These are phyloP conservation scores for Neostethus bicornis DNA, from an alignment of 2,797 vertebrate genomes.

Conservation along the genomic window DNA sequence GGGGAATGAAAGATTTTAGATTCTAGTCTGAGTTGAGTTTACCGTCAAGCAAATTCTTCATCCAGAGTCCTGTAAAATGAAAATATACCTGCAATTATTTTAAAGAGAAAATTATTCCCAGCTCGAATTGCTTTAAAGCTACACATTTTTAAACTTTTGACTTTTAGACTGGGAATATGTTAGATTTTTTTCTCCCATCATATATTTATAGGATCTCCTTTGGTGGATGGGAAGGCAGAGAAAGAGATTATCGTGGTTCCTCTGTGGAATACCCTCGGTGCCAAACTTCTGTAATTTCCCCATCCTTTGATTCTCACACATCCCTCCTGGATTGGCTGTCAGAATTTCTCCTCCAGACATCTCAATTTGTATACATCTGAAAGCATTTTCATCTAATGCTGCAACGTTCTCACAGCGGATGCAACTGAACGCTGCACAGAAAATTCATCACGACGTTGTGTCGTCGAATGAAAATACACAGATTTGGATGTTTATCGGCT, in stretches of 20 bases:
- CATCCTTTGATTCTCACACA: conserved; percentile 79
- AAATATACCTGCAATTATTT: conserved; percentile 82
- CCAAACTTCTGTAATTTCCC: conserved; percentile 74
- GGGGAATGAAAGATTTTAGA: conserved; percentile 85
- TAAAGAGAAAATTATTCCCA: conserved; percentile 21
- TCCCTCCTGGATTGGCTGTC: conserved; percentile 88
- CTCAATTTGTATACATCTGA: conserved; percentile 93
- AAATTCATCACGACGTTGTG: conserved; percentile 25
- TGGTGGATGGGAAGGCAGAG: conserved; percentile 86
- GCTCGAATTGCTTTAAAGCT: conserved; percentile 13
- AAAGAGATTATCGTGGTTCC: conserved; percentile 86
- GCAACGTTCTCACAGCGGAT: conserved; percentile 51
- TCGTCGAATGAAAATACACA: conserved; percentile 36
- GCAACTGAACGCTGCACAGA: conserved; percentile 30
- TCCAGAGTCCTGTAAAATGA: conserved; percentile 79
- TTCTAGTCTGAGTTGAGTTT: conserved; percentile 82
- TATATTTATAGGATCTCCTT: conserved; percentile 89
- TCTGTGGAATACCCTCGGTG: conserved; percentile 82
- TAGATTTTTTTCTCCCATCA: conserved; percentile 78
- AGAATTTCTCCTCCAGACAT: conserved; percentile 84
- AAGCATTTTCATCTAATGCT: conserved; percentile 63
- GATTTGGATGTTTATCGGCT: conserved; percentile 23
- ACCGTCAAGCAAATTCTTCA: conserved; percentile 61
- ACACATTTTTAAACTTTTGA: conserved; percentile 76
- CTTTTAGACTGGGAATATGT: conserved; percentile 71